These are phyloP conservation scores for Drosophila truncata DNA, from an alignment of 1,140 invertebrate species.

Conservation along the genomic window DNA sequence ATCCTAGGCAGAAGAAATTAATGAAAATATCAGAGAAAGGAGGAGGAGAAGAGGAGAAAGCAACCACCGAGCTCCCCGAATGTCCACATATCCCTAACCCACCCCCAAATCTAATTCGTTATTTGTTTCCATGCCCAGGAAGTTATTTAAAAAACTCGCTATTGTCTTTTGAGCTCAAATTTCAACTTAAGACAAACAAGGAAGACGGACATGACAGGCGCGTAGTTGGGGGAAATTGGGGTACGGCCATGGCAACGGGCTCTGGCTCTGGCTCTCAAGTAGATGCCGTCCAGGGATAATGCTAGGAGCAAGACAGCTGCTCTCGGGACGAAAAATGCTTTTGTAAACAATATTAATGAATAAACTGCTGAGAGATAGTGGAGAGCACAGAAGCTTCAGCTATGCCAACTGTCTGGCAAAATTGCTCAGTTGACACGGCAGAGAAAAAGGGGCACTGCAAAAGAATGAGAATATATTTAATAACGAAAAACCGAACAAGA, in stretches of 20 bases:
- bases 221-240: constrained; percentile 3
- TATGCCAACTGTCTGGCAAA: constrained; percentile 44
- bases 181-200: constrained; percentile 65
- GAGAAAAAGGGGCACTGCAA: neutral
- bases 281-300: constrained; percentile 35
- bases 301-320: constrained; percentile 38
- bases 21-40: constrained; percentile 36
- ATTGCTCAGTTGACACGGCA: constrained; percentile 17
- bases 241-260: constrained; percentile 38
- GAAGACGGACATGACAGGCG: constrained; percentile 58
- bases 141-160: constrained; percentile 64
- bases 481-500: constrained; percentile 15
- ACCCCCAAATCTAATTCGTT: constrained; percentile 8
- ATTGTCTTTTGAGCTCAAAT: constrained; percentile 65
- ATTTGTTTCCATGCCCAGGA: constrained; percentile 45
- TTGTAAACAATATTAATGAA: constrained; percentile 73
- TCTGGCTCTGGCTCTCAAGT: constrained; percentile 16
- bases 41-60: neutral
- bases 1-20: constrained; percentile 50
- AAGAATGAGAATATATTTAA: constrained; percentile 3
- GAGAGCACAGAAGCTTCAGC: constrained; percentile 8
- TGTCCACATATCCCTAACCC: constrained; percentile 43
- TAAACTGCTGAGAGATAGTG: constrained; percentile 39
- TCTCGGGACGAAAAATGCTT: constrained; percentile 54
- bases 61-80: constrained; percentile 24